A percentile compares a stretch with the other conserved stretches of the same genome.
Conservation (phyloP, 2,113 vertebrate species). For the Macquaria ambigua region DNA sequence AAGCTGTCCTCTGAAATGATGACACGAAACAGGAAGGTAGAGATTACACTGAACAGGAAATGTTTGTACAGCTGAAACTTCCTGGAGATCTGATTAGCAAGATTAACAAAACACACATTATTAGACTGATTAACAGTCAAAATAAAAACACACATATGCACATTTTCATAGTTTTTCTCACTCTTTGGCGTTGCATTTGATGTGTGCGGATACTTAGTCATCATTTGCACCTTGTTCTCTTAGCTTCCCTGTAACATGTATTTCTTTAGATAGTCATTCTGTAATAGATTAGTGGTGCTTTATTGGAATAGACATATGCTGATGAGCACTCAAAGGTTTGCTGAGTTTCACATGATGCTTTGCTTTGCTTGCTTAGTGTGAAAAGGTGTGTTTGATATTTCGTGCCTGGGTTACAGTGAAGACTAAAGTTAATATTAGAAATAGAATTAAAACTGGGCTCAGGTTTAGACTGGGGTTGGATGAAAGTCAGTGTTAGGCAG, state of each 20-base stretch:
- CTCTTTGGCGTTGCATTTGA: too few relatives aligned
- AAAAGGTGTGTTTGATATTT: not conserved
- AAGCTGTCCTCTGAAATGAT: constrained; percentile 13
- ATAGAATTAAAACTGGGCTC: not conserved
- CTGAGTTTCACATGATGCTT: constrained; percentile 1
- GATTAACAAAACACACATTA: not conserved
- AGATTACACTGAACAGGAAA: constrained; percentile 49
- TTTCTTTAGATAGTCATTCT: not conserved
- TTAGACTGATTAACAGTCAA: too few relatives aligned
- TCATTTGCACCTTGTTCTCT: not conserved
- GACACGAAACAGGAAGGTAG: constrained; percentile 43
- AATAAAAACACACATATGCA: too few relatives aligned
- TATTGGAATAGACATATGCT: not conserved
- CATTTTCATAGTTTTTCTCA: too few relatives aligned
- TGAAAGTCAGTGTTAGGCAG: not conserved
- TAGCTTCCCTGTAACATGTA: not conserved
- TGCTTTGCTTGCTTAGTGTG: not conserved
- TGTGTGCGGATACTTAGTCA: too few relatives aligned
- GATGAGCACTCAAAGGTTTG: constrained; percentile 7
- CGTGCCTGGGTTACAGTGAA: not conserved
- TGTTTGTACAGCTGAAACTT: constrained; percentile 14
- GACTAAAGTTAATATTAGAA: not conserved
- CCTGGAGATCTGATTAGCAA: constrained; percentile 25
- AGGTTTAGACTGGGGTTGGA: not conserved
- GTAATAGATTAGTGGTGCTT: constrained; percentile 11